Conservation (phyloP, 1,140 invertebrate genomes). For the Ridgeia piscesae region DNA sequence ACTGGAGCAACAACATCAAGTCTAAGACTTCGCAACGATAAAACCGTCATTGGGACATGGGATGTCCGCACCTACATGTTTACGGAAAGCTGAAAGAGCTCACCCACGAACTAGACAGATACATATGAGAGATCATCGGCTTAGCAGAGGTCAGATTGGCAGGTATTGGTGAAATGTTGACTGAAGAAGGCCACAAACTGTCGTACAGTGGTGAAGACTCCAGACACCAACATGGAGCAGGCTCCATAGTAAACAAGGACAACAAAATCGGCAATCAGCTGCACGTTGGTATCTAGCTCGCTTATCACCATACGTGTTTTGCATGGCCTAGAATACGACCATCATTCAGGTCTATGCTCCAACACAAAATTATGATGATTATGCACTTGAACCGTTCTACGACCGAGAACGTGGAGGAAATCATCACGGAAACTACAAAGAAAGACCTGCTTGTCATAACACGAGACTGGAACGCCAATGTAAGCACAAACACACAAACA, state of each 20-base stretch:
- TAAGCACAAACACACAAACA: constrained; percentile 29
- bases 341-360: constrained; percentile 26
- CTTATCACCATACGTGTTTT: constrained; percentile 14
- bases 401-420: constrained; percentile 11
- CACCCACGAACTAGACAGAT: constrained; percentile 17
- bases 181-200: constrained; percentile 11
- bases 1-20: background rate
- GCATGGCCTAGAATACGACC: background rate
- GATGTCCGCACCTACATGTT: constrained; percentile 26
- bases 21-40: background rate
- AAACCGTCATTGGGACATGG: constrained; percentile 17
- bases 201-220: background rate
- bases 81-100: constrained; percentile 21
- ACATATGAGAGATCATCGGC: constrained; percentile 23
- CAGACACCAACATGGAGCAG: constrained; percentile 13
- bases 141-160: constrained; percentile 20
- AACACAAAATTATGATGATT: constrained; percentile 20
- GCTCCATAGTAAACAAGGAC: background rate
- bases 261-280: background rate
- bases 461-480: constrained; percentile 35
- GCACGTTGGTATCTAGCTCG: background rate
- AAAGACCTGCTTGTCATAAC: constrained; percentile 28
- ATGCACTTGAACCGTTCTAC: constrained; percentile 18
- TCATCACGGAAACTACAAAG: constrained; percentile 22
- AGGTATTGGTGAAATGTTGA: constrained; percentile 6